These are phyloP conservation scores for Ochropleura leucogaster DNA, from an alignment of 2,888 invertebrate species.

Conservation along the genomic window DNA sequence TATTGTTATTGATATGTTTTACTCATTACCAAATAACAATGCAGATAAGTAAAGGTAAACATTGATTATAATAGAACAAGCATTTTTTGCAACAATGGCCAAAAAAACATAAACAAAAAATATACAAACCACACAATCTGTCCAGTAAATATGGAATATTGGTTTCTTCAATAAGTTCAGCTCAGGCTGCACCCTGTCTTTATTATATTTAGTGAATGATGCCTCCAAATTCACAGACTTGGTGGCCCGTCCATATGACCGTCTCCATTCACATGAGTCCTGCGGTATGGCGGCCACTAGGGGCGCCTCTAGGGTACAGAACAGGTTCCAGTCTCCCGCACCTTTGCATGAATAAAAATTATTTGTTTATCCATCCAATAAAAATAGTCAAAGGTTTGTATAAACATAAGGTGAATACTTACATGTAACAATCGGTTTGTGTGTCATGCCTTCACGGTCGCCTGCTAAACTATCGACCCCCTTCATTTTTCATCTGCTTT, in stretches of 20 bases:
- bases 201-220: conserved; percentile 95
- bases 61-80: not conserved
- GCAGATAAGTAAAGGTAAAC: not conserved
- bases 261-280: conserved; percentile 97
- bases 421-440: conserved; percentile 94
- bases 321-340: conserved; percentile 96
- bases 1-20: too few species aligned
- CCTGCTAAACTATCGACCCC: conserved; percentile 88
- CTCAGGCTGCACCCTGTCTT: conserved; percentile 93
- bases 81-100: not conserved
- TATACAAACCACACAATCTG: conserved; percentile 96
- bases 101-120: conserved; percentile 1
- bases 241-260: conserved; percentile 96
- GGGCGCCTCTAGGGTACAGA: conserved; percentile 95
- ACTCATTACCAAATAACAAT: not conserved
- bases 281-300: conserved; percentile 95
- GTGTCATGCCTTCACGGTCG: conserved; percentile 91
- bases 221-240: conserved; percentile 96
- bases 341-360: conserved; percentile 87
- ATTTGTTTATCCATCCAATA: conserved; percentile 21
- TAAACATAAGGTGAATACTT: conserved; percentile 78
- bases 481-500: conserved; percentile 89
- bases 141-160: conserved; percentile 98
- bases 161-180: conserved; percentile 96
- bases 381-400: conserved; percentile 29